Evolutionary conservation across 2,888 invertebrate species (phyloP), one percentile per base, ranked within the genome.

Genomic region (Seira ritae): DNA sequence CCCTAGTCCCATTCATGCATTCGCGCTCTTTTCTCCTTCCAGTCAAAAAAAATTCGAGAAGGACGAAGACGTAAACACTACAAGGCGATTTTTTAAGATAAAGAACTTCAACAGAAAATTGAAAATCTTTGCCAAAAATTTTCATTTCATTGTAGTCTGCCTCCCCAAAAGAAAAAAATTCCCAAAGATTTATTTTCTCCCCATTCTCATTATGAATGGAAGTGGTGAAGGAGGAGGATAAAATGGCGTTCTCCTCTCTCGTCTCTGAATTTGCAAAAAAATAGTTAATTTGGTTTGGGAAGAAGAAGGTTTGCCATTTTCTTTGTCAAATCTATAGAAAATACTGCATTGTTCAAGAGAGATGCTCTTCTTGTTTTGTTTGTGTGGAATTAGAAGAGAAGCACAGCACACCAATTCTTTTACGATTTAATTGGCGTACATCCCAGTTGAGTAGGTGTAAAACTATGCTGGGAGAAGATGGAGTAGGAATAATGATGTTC

Each of bases 381-480:
- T 62, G 55, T 55, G 55, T 8, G 55, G 55, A 76, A 22, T 22
- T n/a, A 17, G 22, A 23, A 72, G 72, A 73, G 68, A 22, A 50
- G 37, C 55, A n/a, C n/a, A 72, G 20, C 55, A 55, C 60, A 46
- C 67, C 62, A 42, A 74, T 66, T 73, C 62, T 66, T 74, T 74
- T 71, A 80, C 37, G 31, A 77, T 69, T 50, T 73, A 77, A 82
- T 77, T 82, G 77, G 82, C 82, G 73, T 72, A 62, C 76, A 77
- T 77, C 72, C 77, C 73, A 82, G 55, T 67, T 78, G 77, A 76
- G 82, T 76, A 77, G 77, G 82, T 82, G 77, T 78, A 72, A 77
- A 31, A 69, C 62, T 72, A 72, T 67, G 70, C 50, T 65, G 74
- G 31, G 65, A 42, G 20, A 69, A 67, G 67, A 42, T n/a, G 62